phyloP scores from a whole-genome alignment of 1,140 invertebrate genomes.

The Oryctes rhinoceros region DNA sequence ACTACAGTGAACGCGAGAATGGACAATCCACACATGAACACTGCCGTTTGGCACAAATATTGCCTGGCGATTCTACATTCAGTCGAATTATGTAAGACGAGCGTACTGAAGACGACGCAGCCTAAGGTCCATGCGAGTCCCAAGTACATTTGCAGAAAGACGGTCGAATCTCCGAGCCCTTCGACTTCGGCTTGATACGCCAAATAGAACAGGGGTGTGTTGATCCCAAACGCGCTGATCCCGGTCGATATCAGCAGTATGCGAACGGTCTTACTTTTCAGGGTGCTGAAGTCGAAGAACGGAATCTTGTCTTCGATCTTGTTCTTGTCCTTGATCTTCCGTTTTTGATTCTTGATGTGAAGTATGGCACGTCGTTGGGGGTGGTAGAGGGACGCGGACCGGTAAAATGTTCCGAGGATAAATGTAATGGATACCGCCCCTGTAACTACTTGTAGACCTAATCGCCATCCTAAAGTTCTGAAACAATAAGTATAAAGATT shows the following conservation, averaged over 20 bases:
- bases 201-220: conserved; percentile 87
- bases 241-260: conserved; percentile 83
- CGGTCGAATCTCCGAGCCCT: conserved; percentile 73
- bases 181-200: conserved; percentile 80
- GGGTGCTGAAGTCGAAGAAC: conserved; percentile 86
- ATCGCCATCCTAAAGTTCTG: conserved; percentile 87
- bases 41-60: conserved; percentile 81
- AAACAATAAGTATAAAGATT: not conserved
- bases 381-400: conserved; percentile 89
- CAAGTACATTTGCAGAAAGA: conserved; percentile 78
- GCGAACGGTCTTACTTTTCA: conserved; percentile 84
- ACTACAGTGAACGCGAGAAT: conserved; percentile 85
- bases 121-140: conserved; percentile 85
- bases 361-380: conserved; percentile 87
- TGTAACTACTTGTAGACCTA: conserved; percentile 86
- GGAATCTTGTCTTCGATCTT: conserved; percentile 79
- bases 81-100: conserved; percentile 82
- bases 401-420: conserved; percentile 87
- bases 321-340: conserved; percentile 81
- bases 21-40: conserved; percentile 80
- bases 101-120: conserved; percentile 80
- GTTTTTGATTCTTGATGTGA: conserved; percentile 89
- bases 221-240: conserved; percentile 80
- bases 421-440: conserved; percentile 85
- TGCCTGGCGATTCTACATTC: conserved; percentile 87